These are phyloP conservation scores for Nomada fabriciana DNA, from an alignment of 2,888 invertebrate genomes.

Conservation along the genomic window DNA sequence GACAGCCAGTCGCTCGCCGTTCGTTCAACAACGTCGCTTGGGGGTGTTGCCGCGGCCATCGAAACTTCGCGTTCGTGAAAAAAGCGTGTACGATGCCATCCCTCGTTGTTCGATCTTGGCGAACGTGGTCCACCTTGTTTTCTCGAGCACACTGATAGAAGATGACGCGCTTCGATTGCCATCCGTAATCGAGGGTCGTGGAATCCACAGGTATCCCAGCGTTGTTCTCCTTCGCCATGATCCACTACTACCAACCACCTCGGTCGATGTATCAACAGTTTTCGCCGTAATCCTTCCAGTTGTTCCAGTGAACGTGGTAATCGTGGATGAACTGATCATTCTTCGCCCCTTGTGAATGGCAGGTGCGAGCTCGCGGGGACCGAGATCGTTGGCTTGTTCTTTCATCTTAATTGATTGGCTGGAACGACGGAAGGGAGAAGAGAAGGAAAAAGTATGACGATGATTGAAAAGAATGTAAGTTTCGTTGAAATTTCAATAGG, in stretches of 20 bases:
- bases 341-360: conserved; percentile 16
- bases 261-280: conserved; percentile 12
- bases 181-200: conserved; percentile 42
- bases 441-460: neutral
- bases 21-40: conserved; percentile 81
- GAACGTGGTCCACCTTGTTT: conserved; percentile 16
- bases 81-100: conserved; percentile 48
- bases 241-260: conserved; percentile 21
- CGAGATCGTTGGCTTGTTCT: neutral
- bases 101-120: conserved; percentile 36
- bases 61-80: conserved; percentile 21
- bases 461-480: neutral
- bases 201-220: conserved; percentile 71
- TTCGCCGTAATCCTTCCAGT: neutral
- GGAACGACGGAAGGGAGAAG: neutral
- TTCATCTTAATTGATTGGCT: neutral
- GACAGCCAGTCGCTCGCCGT: conserved; percentile 83
- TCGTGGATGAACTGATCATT: neutral
- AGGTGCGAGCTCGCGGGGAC: neutral
- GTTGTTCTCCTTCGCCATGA: conserved; percentile 28
- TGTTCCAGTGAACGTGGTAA: neutral
- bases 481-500: neutral
- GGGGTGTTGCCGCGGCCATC: conserved; percentile 62
- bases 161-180: conserved; percentile 16
- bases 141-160: conserved; percentile 23